Percentiles rank a stretch among this genome's conserved stretches.
Conservation (phyloP, 2,888 invertebrate genomes). For the Drosophila leonis region DNA sequence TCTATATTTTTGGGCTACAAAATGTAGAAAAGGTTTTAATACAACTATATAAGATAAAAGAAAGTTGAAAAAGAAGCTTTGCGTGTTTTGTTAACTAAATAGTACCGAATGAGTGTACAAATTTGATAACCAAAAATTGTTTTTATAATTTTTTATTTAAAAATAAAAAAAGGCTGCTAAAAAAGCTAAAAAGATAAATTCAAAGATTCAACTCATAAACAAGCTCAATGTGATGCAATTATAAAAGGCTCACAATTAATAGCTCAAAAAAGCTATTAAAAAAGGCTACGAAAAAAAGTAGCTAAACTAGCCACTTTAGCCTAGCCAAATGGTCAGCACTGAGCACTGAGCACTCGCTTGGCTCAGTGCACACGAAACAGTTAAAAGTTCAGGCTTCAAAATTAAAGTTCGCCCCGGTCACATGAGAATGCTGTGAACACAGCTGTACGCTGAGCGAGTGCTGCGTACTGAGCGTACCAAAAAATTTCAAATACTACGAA, state of each 20-base stretch:
- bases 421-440: slow-evolving; percentile 31
- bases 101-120: background rate
- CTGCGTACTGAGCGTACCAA: background rate
- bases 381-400: slow-evolving; percentile 11
- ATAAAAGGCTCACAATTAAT: too few species aligned
- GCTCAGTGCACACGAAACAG: slow-evolving; percentile 11
- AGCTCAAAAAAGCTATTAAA: too few species aligned
- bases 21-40: too few species aligned
- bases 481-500: slow-evolving; percentile 12
- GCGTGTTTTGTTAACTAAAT: too few species aligned
- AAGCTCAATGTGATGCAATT: too few species aligned
- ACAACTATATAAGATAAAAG: background rate
- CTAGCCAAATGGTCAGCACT: background rate
- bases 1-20: too few species aligned
- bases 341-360: background rate
- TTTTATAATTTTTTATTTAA: too few species aligned
- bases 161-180: too few species aligned
- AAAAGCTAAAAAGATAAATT: too few species aligned
- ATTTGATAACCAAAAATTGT: background rate
- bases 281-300: too few species aligned
- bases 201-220: too few species aligned
- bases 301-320: background rate
- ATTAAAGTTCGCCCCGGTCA: slow-evolving; percentile 13
- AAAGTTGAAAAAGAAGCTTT: background rate
- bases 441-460: slow-evolving; percentile 40